Percentiles rank a stretch among this genome's conserved stretches.
Evolutionary conservation across 1,140 invertebrate genomes (phyloP).

Genomic region (Brevipalpus yothersi): DNA sequence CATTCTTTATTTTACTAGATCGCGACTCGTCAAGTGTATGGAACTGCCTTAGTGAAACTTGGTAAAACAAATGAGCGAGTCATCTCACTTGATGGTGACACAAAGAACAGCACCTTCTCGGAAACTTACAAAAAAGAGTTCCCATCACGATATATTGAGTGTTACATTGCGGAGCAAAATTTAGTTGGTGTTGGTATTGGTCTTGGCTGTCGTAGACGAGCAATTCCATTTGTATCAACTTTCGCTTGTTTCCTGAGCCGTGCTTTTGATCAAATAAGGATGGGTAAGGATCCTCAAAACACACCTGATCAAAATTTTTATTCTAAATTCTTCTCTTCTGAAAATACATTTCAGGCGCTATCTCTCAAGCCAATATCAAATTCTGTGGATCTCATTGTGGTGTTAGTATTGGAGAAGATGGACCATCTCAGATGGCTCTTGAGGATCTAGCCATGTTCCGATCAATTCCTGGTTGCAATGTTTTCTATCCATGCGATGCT

Average conservation of each 20-base stretch:
- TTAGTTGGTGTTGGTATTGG: conserved; percentile 87
- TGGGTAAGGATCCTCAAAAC: no score
- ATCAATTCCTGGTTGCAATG: conserved; percentile 61
- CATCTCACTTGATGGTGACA: conserved; percentile 80
- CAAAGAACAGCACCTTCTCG: conserved; percentile 93
- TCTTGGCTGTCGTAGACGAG: conserved; percentile 57
- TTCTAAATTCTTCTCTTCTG: background rate
- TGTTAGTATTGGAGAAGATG: conserved; percentile 73
- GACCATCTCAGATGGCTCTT: conserved; percentile 97
- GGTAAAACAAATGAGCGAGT: conserved; percentile 58
- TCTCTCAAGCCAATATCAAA: conserved; percentile 92
- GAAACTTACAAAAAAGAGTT: conserved; percentile 53
- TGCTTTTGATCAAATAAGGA: conserved; percentile 89
- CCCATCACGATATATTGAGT: conserved; percentile 66
- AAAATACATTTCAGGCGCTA: no score
- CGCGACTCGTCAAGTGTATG: conserved; percentile 83
- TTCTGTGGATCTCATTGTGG: conserved; percentile 85
- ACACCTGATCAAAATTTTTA: no score
- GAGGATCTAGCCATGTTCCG: conserved; percentile 95
- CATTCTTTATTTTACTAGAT: conserved; percentile 24
- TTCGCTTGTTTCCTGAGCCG: conserved; percentile 94
- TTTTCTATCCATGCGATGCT: conserved; percentile 93
- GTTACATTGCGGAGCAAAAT: conserved; percentile 98
- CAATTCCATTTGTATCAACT: conserved; percentile 76
- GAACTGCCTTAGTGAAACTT: conserved; percentile 63